These are phyloP conservation scores for Epizoanthus rinbou DNA, from an alignment of 92 coral and sea anemone genomes.

Conservation along the genomic window DNA sequence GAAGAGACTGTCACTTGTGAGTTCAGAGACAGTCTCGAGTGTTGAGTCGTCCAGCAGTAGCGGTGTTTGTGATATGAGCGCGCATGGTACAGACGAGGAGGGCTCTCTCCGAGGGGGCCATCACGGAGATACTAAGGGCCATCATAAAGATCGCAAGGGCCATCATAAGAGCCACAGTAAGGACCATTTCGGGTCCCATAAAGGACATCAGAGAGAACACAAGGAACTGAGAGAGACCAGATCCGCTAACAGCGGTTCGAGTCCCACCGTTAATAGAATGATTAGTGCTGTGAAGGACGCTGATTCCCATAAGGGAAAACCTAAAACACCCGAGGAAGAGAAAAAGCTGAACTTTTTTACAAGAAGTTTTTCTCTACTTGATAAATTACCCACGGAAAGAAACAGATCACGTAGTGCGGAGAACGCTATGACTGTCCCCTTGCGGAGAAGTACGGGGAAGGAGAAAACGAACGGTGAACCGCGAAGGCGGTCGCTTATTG, in stretches of 20 bases:
- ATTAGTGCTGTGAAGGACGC: neutral
- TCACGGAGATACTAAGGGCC: constrained; percentile 29
- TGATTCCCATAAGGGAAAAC: constrained; percentile 44
- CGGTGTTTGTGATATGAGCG: constrained; percentile 70
- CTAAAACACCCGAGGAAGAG: constrained; percentile 62
- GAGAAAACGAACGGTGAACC: constrained; percentile 56
- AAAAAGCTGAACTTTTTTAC: constrained; percentile 62
- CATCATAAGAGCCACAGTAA: constrained; percentile 39
- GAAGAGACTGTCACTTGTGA: constrained; percentile 70
- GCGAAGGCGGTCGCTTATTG: constrained; percentile 75
- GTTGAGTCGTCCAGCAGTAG: constrained; percentile 77
- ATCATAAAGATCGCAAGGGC: constrained; percentile 33
- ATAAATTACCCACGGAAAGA: constrained; percentile 53
- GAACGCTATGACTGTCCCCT: constrained; percentile 54
- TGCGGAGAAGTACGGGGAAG: constrained; percentile 61
- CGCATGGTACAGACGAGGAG: constrained; percentile 71
- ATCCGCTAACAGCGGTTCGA: neutral
- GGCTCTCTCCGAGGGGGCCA: constrained; percentile 57
- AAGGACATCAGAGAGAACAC: constrained; percentile 29
- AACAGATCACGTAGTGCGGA: constrained; percentile 57
- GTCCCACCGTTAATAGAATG: neutral
- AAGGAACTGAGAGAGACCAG: neutral
- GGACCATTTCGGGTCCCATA: constrained; percentile 34
- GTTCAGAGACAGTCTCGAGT: constrained; percentile 70
- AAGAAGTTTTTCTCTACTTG: constrained; percentile 65